Base-by-base conservation (phyloP, 1,140 invertebrate species). In the Trichonephila clavipes region DNA sequence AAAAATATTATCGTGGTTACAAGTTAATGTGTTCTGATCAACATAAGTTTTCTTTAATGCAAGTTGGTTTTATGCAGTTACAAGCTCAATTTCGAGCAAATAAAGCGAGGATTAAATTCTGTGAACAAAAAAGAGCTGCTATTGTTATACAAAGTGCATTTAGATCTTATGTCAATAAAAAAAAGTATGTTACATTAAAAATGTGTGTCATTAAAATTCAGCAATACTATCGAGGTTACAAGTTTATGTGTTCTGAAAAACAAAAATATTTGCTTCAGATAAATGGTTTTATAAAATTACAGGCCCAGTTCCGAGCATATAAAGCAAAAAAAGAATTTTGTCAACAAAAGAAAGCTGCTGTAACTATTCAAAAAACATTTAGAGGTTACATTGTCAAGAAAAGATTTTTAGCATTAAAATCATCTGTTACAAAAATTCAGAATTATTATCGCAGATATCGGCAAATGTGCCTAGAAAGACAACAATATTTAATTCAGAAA, bases 1-100 rank as follows among this genome's bases (percentile, higher is more conserved):
- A 90, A n/a, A 19, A 10, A 28, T 77, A 28, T 81, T 90, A 81
- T 61, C 51, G 87, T 44, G 24, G 87, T 69, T 69, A 88, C 87
- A 18, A 21, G 18, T 34, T 34, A 21, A 58, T 59, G 51, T 58
- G 82, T 40, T n/a, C 18, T 44, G 62, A 66, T 14, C 34, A 59
- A 19, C 28, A 72, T 40, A n/a, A 21, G 8, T 88, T 51, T 21
- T 19, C 72, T 2, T 24, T 34, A 12, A 72, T 24, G 44, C 40
- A 28, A 24, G 4, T 18, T 16, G 64, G 21, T 28, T 19, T 18
- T 44, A 94, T 28, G 14, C 28, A 16, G 2, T 18, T 90, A 10
- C 86, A 61, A 24, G 34, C 87, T 34, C 7, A 28, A 19, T 72
- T 72, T 72, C 28, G 88, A 82, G 12, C 21, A 59, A 59, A 51